These are phyloP conservation scores for Brachystomella parvula DNA, from an alignment of 1,140 invertebrate genomes.

Conservation along the genomic window DNA sequence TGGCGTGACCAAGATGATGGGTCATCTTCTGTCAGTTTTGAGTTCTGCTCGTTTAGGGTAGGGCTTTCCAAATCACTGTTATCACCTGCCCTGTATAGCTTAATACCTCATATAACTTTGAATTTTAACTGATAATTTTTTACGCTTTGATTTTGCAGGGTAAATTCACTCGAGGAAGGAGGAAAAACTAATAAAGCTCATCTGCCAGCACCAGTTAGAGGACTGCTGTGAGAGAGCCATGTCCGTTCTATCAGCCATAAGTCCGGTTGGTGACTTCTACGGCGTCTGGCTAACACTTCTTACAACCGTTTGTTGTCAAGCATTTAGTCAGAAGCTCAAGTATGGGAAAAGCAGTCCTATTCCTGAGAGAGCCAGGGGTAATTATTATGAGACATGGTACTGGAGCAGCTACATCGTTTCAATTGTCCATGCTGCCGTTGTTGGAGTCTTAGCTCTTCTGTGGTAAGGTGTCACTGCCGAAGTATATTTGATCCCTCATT, in stretches of 20 bases:
- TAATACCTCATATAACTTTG: too few relatives aligned
- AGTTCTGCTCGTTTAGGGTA: too few relatives aligned
- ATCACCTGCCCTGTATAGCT: too few relatives aligned
- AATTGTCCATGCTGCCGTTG: slow-evolving; percentile 1
- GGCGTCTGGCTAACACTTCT: background rate
- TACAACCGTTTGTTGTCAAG: background rate
- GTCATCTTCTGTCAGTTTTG: too few relatives aligned
- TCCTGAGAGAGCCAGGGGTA: background rate
- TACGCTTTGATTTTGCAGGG: too few relatives aligned
- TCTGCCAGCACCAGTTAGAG: too few relatives aligned
- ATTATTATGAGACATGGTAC: slow-evolving; percentile 1
- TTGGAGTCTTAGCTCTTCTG: background rate
- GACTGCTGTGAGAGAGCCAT: background rate
- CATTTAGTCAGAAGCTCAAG: slow-evolving; percentile 2
- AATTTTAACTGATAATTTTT: too few relatives aligned
- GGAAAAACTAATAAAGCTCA: too few relatives aligned
- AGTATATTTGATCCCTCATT: background rate
- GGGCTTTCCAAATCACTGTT: too few relatives aligned
- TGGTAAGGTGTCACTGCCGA: slow-evolving; percentile 12
- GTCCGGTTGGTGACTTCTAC: background rate
- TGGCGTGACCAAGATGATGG: too few relatives aligned
- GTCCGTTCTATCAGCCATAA: background rate
- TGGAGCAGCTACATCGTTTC: slow-evolving; percentile 19
- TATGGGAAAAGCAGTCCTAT: slow-evolving; percentile 3
- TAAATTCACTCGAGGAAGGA: too few relatives aligned